These are phyloP conservation scores for Anabas testudineus DNA, from an alignment of 2,797 vertebrate genomes.

Conservation along the genomic window DNA sequence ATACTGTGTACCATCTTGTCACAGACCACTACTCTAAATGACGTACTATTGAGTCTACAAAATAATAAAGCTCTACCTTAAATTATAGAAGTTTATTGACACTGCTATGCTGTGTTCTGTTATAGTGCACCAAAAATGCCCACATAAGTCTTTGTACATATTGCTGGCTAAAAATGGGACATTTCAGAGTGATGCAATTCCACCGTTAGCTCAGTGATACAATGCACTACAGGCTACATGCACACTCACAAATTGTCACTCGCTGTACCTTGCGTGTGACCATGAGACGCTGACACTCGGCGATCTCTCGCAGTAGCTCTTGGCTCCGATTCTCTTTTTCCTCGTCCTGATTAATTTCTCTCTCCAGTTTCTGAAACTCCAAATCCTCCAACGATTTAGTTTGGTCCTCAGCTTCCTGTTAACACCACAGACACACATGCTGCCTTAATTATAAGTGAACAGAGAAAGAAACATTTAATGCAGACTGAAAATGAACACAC, in stretches of 20 bases:
- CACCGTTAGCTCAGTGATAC: conserved; percentile 6
- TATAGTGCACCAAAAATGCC: background rate
- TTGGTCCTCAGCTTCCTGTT: conserved; percentile 87
- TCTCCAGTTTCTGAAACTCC: conserved; percentile 95
- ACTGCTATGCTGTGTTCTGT: background rate
- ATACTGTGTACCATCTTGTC: too few relatives aligned
- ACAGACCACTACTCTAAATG: too few relatives aligned
- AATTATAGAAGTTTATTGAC: too few relatives aligned
- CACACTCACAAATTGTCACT: background rate
- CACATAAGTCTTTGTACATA: background rate
- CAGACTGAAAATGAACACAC: background rate
- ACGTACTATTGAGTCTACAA: too few relatives aligned
- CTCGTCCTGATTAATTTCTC: conserved; percentile 91
- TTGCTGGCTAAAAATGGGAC: background rate
- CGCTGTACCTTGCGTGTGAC: conserved; percentile 90
- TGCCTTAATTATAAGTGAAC: background rate
- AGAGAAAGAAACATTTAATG: background rate
- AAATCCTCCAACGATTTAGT: conserved; percentile 92
- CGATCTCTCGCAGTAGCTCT: conserved; percentile 90
- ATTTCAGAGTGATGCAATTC: background rate
- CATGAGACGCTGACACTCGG: conserved; percentile 91
- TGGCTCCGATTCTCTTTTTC: conserved; percentile 91
- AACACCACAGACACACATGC: conserved; percentile 18
- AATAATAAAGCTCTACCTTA: too few relatives aligned
- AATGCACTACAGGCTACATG: conserved; percentile 25